phyloP scores from a whole-genome alignment of 2,888 invertebrate species.

The Coelogynopora nodosa region DNA sequence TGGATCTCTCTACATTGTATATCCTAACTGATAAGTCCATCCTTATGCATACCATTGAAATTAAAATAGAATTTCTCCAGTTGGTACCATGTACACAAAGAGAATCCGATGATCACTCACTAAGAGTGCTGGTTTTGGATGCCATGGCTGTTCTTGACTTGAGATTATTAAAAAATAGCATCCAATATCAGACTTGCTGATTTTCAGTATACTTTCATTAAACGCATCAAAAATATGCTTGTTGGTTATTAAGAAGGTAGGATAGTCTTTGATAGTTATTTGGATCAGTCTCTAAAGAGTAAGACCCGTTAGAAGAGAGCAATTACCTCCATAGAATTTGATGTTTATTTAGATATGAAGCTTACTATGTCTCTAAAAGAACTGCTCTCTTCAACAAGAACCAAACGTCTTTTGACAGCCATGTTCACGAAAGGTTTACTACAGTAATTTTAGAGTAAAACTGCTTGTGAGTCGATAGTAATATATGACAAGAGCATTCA shows the following conservation, averaged over 20 bases:
- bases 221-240: neutral
- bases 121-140: neutral
- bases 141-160: neutral
- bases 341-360: neutral
- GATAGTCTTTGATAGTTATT: too few species aligned
- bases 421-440: neutral
- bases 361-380: neutral
- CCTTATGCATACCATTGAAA: too few species aligned
- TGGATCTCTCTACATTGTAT: neutral
- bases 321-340: neutral
- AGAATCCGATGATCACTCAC: too few species aligned
- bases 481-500: too few species aligned
- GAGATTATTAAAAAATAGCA: neutral
- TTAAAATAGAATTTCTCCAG: too few species aligned
- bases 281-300: neutral
- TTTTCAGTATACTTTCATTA: neutral
- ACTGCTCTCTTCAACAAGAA: conserved; percentile 64
- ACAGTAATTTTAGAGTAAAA: neutral
- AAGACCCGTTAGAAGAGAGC: neutral
- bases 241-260: neutral
- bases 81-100: neutral
- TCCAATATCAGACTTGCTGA: neutral
- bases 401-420: conserved; percentile 46
- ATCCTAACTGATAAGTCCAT: neutral
- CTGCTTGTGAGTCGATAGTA: too few species aligned